These are phyloP conservation scores for Patiria miniata DNA, from an alignment of 35 echinoderm and acorn worm genomes.

Conservation along the genomic window DNA sequence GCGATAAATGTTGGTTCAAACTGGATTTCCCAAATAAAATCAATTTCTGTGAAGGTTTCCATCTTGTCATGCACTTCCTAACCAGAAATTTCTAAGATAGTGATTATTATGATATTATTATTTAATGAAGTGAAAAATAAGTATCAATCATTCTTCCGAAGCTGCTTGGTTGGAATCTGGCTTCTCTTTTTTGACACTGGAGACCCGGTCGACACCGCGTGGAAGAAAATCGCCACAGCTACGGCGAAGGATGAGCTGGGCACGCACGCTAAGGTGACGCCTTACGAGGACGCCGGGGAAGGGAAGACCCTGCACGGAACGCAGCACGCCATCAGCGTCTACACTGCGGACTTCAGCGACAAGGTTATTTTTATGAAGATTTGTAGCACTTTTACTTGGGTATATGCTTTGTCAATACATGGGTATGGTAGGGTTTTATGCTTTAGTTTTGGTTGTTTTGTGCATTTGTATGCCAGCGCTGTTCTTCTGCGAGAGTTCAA, in stretches of 20 bases:
- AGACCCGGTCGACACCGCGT: not conserved
- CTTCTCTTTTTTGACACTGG: not conserved
- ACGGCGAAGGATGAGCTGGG: constrained; percentile 6
- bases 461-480: too few species aligned
- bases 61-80: too few species aligned
- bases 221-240: constrained; percentile 34
- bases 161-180: not conserved
- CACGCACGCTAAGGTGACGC: constrained; percentile 15
- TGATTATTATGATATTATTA: too few species aligned
- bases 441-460: too few species aligned
- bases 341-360: constrained; percentile 31
- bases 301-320: not conserved
- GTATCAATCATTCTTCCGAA: not conserved
- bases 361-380: not conserved
- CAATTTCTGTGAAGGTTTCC: too few species aligned
- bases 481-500: too few species aligned
- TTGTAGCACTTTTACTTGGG: too few species aligned
- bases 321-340: constrained; percentile 32
- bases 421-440: too few species aligned
- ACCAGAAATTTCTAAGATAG: too few species aligned
- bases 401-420: too few species aligned
- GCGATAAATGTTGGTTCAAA: too few species aligned
- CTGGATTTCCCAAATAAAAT: too few species aligned
- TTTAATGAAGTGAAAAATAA: not conserved
- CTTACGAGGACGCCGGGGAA: not conserved